phyloP scores from a whole-genome alignment of 2,797 vertebrate species.

The Valencia hispanica region DNA sequence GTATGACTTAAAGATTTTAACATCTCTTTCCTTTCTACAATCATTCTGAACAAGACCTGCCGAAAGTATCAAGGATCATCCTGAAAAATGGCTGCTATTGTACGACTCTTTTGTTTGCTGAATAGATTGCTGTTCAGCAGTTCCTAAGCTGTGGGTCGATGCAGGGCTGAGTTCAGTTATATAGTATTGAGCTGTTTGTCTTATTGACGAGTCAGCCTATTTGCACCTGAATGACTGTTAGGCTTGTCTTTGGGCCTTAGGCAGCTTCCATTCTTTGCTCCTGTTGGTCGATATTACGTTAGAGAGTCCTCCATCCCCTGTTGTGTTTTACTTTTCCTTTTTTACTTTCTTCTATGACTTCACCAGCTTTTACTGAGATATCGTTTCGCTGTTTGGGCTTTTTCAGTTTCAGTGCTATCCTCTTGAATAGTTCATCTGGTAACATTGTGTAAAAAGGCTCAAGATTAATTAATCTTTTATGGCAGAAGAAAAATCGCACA shows the following conservation, averaged over 20 bases:
- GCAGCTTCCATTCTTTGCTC: slow-evolving; percentile 65
- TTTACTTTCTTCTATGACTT: slow-evolving; percentile 46
- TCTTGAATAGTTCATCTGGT: neutral
- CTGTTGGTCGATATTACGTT: slow-evolving; percentile 73
- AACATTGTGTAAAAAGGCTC: neutral
- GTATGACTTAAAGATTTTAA: slow-evolving; percentile 52
- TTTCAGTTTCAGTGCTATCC: slow-evolving; percentile 4
- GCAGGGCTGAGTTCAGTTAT: slow-evolving; percentile 69
- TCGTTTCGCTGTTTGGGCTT: slow-evolving; percentile 9
- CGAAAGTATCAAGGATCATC: slow-evolving; percentile 63
- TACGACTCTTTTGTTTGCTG: slow-evolving; percentile 71
- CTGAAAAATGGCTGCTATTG: slow-evolving; percentile 68
- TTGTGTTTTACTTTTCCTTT: slow-evolving; percentile 46
- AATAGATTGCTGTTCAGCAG: slow-evolving; percentile 75
- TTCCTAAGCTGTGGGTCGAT: slow-evolving; percentile 75
- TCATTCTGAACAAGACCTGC: slow-evolving; percentile 32
- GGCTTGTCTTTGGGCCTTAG: slow-evolving; percentile 66
- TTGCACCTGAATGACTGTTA: slow-evolving; percentile 77
- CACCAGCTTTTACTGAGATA: slow-evolving; percentile 31
- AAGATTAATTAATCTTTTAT: neutral
- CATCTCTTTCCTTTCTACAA: slow-evolving; percentile 21
- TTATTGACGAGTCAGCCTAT: slow-evolving; percentile 77
- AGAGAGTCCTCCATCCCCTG: slow-evolving; percentile 46
- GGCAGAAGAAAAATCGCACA: neutral
- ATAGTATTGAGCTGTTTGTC: slow-evolving; percentile 74